Base-by-base conservation (phyloP, 2,113 vertebrate species). In the Xenopus borealis region DNA sequence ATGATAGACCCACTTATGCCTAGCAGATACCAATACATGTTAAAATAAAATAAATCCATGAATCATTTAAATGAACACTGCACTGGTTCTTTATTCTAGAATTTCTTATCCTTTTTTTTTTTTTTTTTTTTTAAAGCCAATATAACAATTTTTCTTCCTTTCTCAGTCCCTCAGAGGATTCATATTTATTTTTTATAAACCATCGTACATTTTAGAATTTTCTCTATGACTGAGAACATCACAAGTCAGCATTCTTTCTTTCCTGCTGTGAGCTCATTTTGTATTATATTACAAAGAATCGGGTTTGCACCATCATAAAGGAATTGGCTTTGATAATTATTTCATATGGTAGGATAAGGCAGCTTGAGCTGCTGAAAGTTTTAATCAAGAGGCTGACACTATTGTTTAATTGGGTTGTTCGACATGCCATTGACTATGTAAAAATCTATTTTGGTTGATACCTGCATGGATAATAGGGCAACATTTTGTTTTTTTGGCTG, bases 241-340 rank as follows among this genome's bases (percentile, higher is more conserved):
- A 23, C 20, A 61, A 61, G 58, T 23, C 13, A n/a, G 58, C 27
- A 19, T 11, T 16, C 20, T 16, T 61, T 61, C 20, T 4, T 11
- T 13, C 9, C 4, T 61, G 58, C 58, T 23, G 58, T 61, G 20
- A 61, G 58, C 12, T 27, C 58, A 61, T 61, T 61, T 55, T 16
- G 20, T 23, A 11, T 61, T 61, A 23, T 13, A 61, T 23, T 61
- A 61, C 18, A 61, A 61, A 23, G 58, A 12, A 12, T 18, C 19
- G 58, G 4, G 11, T 23, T 61, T 11, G 19, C 53, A n/a, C 14
- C 7, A 55, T 55, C 53, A 55, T 17, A 55, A 16, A 55, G 53
- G 53, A 55, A 55, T n/a, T 18, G 53, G 7, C 17, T 55, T 55
- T 61, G 20, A 61, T 27, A 61, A 61, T 61, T 61, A 61, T 61